These are phyloP conservation scores for Aromia moschata DNA, from an alignment of 2,888 invertebrate genomes.

Conservation along the genomic window DNA sequence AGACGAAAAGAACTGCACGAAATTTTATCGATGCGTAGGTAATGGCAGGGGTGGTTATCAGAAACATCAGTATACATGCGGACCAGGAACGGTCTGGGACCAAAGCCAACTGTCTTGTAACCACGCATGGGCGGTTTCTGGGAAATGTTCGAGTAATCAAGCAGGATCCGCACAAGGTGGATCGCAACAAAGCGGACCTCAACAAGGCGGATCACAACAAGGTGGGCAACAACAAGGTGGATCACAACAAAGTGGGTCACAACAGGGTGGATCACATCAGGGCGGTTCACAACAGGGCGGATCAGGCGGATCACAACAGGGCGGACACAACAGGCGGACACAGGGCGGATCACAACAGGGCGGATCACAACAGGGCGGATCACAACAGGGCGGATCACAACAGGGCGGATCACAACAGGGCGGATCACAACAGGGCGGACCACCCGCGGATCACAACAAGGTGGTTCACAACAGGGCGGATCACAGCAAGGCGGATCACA, in stretches of 20 bases:
- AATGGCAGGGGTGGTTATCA: conserved; percentile 69
- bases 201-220: conserved; percentile 16
- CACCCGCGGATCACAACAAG: conserved; percentile 48
- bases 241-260: conserved; percentile 66
- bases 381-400: conserved; percentile 19
- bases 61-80: conserved; percentile 77
- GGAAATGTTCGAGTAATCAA: conserved; percentile 42
- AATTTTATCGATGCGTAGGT: conserved; percentile 80
- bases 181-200: conserved; percentile 23
- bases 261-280: conserved; percentile 53
- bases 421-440: conserved; percentile 15
- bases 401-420: conserved; percentile 38
- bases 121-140: conserved; percentile 70
- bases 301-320: conserved; percentile 57
- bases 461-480: conserved; percentile 31
- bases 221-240: conserved; percentile 32
- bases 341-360: conserved; percentile 23
- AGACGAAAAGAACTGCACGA: conserved; percentile 75
- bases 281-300: conserved; percentile 30
- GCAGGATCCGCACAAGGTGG: conserved; percentile 8
- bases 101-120: conserved; percentile 75
- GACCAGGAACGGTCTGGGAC: conserved; percentile 83
- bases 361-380: conserved; percentile 3
- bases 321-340: too few relatives aligned
- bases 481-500: conserved; percentile 6